A percentile compares a stretch with the other conserved stretches of the same genome.
These are phyloP conservation scores for Neosilurus hyrtlii DNA, from an alignment of 2,797 vertebrate genomes.

Conservation along the genomic window DNA sequence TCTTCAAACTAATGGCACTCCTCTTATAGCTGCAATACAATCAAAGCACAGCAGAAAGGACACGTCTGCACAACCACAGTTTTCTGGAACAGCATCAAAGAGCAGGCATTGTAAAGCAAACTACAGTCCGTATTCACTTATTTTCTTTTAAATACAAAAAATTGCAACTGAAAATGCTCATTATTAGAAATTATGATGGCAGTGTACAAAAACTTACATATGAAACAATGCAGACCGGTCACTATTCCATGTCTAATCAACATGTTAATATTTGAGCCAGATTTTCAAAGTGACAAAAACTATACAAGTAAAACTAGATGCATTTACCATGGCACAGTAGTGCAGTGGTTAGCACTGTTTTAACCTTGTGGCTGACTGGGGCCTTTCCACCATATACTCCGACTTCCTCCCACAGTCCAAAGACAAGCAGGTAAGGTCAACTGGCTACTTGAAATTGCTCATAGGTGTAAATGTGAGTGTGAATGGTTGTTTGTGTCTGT, in stretches of 20 bases:
- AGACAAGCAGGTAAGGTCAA: no score
- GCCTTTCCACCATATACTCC: no score
- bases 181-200: background rate
- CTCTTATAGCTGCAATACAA: conserved; percentile 26
- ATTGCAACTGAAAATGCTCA: background rate
- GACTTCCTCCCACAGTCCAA: no score
- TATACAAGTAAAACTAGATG: background rate
- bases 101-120: conserved; percentile 25
- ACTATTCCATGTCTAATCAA: background rate
- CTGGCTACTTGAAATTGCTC: no score
- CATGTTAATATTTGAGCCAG: background rate
- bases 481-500: no score
- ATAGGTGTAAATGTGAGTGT: no score
- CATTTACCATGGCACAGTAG: background rate
- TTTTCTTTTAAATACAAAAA: background rate
- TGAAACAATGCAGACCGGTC: background rate
- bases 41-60: conserved; percentile 21
- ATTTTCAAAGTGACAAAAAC: background rate
- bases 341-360: no score
- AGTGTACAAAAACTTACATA: background rate
- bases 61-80: background rate
- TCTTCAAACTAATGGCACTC: conserved; percentile 32
- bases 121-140: conserved; percentile 1
- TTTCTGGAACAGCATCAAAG: conserved; percentile 25
- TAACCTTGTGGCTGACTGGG: no score